Conservation (phyloP, 2,888 invertebrate species). For the Idaea dimidiata region DNA sequence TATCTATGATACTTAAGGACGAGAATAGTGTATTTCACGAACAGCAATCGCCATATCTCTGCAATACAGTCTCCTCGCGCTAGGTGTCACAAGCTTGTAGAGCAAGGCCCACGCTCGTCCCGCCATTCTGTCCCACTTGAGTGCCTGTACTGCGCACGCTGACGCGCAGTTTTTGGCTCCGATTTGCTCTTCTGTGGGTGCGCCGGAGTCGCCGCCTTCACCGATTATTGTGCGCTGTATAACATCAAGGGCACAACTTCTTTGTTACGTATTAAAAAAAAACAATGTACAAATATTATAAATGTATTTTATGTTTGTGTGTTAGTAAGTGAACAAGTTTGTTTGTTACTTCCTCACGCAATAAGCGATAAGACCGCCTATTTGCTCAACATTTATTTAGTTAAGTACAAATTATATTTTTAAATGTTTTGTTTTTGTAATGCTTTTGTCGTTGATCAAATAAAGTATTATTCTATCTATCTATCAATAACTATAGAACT, state of each 20-base stretch:
- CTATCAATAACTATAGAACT: too few species aligned
- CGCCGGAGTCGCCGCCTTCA: constrained; percentile 36
- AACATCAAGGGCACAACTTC: not conserved
- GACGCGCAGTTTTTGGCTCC: constrained; percentile 40
- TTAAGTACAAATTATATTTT: too few species aligned
- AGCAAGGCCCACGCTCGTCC: constrained; percentile 62
- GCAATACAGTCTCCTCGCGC: constrained; percentile 53
- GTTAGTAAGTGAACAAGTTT: too few species aligned
- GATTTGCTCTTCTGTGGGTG: constrained; percentile 35
- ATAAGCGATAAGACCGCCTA: too few species aligned
- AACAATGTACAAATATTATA: not conserved
- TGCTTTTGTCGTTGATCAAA: too few species aligned
- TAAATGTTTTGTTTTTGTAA: too few species aligned
- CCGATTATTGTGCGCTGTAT: constrained; percentile 35
- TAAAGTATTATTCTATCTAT: too few species aligned
- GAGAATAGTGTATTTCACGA: constrained; percentile 26
- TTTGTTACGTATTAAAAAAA: too few species aligned
- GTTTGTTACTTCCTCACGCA: too few species aligned
- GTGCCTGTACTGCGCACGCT: constrained; percentile 59
- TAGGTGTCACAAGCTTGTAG: constrained; percentile 46
- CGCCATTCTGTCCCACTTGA: constrained; percentile 57
- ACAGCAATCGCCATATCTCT: constrained; percentile 56
- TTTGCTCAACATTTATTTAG: too few species aligned
- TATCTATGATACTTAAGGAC: too few species aligned
- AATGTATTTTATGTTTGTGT: too few species aligned